Conservation (phyloP, 2,888 invertebrate species). For the Pristionchus entomophagus region DNA sequence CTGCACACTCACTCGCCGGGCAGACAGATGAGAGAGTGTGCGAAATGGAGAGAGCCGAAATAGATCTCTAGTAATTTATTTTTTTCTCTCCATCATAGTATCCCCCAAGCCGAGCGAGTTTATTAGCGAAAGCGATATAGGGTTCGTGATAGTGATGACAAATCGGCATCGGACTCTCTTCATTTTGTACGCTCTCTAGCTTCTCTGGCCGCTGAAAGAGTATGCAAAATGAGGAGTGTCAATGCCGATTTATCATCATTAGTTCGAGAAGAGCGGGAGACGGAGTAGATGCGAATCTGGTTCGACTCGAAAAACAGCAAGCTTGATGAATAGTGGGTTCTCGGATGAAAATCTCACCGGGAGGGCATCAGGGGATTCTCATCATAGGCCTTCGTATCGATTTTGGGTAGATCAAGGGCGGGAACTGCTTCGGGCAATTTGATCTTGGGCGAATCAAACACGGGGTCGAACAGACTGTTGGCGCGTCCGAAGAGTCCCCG, state of each 20-base stretch:
- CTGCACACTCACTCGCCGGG: no score
- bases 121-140: background rate
- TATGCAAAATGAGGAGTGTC: background rate
- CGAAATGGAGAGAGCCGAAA: no score
- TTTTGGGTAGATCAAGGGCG: background rate
- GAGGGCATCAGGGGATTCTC: slow-evolving; percentile 42
- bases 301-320: no score
- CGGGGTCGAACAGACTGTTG: slow-evolving; percentile 23
- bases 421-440: slow-evolving; percentile 23
- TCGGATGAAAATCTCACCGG: background rate
- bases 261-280: background rate
- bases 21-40: no score
- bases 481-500: background rate
- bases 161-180: no score
- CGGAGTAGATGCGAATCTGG: background rate
- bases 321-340: background rate
- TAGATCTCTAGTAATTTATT: no score
- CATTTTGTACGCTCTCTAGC: no score
- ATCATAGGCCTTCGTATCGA: slow-evolving; percentile 35
- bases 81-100: no score
- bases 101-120: background rate
- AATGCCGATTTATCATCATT: background rate
- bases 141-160: no score
- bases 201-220: no score
- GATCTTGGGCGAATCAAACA: background rate